Conservation (phyloP, 2,888 invertebrate genomes). For the Sarcophaga caerulescens region DNA sequence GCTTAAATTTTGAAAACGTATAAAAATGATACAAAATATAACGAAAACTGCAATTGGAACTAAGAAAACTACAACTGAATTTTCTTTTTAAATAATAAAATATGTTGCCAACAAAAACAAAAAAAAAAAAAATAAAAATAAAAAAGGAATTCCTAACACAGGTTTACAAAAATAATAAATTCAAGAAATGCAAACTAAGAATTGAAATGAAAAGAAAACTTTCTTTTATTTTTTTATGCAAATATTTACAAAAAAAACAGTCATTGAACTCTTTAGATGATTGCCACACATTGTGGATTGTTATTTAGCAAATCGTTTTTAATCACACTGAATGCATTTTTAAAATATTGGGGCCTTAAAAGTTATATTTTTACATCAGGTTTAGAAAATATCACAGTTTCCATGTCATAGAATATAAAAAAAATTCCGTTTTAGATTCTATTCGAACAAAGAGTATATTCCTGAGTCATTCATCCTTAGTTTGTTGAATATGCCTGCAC, state of each 20-base stretch:
- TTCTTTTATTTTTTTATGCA: background rate
- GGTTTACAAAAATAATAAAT: slow-evolving; percentile 28
- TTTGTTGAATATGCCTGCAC: no score
- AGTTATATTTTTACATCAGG: no score
- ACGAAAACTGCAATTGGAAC: slow-evolving; percentile 19
- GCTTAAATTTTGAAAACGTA: slow-evolving; percentile 33
- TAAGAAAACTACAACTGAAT: slow-evolving; percentile 17
- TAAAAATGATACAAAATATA: slow-evolving; percentile 18
- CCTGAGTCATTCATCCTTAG: no score
- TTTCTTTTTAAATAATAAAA: slow-evolving; percentile 35
- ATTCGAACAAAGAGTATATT: no score
- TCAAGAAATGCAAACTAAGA: background rate
- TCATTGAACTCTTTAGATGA: no score
- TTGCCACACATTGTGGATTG: no score
- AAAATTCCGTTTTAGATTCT: no score
- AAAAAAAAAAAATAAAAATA: no score
- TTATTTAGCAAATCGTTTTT: background rate
- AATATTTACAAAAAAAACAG: background rate
- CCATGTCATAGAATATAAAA: no score
- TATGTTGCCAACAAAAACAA: slow-evolving; percentile 32
- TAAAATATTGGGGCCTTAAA: background rate
- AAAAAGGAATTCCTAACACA: slow-evolving; percentile 6
- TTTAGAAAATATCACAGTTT: no score
- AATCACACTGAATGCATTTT: background rate
- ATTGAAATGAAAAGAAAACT: background rate